Base-by-base conservation (phyloP, 1,140 invertebrate species). In the Nomia melanderi region DNA sequence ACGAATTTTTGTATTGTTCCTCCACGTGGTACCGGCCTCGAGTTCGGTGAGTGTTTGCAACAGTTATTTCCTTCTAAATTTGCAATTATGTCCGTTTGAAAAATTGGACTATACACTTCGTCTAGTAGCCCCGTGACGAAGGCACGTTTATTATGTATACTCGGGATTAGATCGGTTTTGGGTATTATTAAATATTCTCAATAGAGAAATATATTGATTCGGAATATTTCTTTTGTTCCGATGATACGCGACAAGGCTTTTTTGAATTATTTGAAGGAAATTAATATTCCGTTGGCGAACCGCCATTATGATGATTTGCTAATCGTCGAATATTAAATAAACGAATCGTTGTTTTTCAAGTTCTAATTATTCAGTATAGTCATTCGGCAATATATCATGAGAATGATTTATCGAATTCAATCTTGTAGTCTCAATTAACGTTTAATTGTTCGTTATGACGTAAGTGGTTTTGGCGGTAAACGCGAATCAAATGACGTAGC, bases 271-370 rank as follows among this genome's bases (percentile, higher is more conserved):
- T 73, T 12, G 23, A n/a, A n/a, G 11, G 39, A 23, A 73, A 64
- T 74, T 74, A 74, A 9, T 66, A 56, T 66, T 74, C 50, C 7
- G 14, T 7, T 6, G 4, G 25, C 5, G 31, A 27, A 8, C 4
- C 9, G 17, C n/a, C 8, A 2, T 25, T 14, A 2, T 29, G 33
- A 59, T 3, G 25, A 25, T 62, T 47, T 72, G 5, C 5, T 44
- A 25, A 20, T n/a, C 9, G 50, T 33, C 12, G 23, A 31, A 1
- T 3, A 12, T 53, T 54, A 73, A 31, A 53, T 72, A 63, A 63
- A 36, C 33, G 6, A 23, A 0, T 0, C 8, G 20, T 14, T 7
- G 27, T 25, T 27, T 65, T 56, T 6, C 9, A n/a, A 60, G 23
- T 60, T 60, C n/a, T 25, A 9, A 60, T 60, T 60, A 7, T 8